Evolutionary conservation across 2,113 vertebrate species (phyloP).

Genomic region (Leucosticte australis): DNA sequence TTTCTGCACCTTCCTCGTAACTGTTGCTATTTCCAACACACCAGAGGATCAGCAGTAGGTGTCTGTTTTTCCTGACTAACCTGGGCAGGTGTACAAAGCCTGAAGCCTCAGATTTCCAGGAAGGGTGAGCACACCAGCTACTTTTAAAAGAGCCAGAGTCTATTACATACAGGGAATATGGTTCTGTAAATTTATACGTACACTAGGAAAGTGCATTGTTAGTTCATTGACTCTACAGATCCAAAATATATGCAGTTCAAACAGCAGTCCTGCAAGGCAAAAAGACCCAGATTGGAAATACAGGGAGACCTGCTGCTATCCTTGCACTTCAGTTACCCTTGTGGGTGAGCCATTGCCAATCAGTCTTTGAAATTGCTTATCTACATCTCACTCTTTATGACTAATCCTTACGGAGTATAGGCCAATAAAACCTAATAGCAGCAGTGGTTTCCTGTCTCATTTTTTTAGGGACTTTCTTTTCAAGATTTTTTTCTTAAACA

Average conservation of each 20-base stretch:
- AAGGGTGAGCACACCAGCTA: not conserved
- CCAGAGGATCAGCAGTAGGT: not conserved
- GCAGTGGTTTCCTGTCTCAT: conserved; percentile 36
- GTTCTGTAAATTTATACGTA: not conserved
- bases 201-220: not conserved
- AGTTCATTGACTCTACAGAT: not conserved
- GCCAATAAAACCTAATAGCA: not conserved
- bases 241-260: not conserved
- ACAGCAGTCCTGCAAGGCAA: not conserved
- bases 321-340: not conserved
- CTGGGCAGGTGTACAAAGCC: not conserved
- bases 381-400: not conserved
- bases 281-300: not conserved
- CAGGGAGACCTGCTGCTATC: not conserved
- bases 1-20: not conserved
- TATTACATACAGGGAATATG: not conserved
- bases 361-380: not conserved
- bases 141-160: not conserved
- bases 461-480: conserved; percentile 47
- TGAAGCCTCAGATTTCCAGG: not conserved
- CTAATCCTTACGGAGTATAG: not conserved
- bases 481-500: conserved; percentile 65
- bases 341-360: not conserved
- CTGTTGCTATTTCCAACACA: not conserved
- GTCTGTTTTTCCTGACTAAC: not conserved